phyloP scores from a whole-genome alignment of 2,797 vertebrate species.

The Scolopax rusticola region DNA sequence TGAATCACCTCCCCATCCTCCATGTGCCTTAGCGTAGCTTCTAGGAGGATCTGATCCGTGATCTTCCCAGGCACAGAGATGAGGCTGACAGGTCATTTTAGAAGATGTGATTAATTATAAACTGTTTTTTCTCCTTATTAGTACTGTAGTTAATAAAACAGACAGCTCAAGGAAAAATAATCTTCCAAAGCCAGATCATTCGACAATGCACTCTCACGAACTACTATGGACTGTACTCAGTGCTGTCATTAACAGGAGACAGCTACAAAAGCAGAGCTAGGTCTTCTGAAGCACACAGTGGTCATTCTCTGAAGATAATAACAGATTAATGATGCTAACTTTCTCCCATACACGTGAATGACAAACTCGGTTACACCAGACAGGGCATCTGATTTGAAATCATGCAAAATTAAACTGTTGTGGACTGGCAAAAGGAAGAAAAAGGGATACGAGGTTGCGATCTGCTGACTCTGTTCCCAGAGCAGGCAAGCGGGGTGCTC shows the following conservation, averaged over 20 bases:
- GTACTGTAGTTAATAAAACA: background rate
- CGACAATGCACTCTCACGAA: too few relatives aligned
- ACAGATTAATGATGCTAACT: background rate
- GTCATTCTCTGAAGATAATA: background rate
- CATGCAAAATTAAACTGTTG: background rate
- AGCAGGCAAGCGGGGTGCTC: background rate
- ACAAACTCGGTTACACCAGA: background rate
- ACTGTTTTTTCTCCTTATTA: background rate
- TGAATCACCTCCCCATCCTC: background rate
- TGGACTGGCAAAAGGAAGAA: background rate
- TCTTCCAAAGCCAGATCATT: background rate
- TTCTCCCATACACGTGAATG: background rate
- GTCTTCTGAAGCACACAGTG: background rate
- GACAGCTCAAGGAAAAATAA: background rate
- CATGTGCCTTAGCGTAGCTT: background rate
- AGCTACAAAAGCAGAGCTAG: background rate
- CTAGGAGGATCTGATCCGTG: background rate
- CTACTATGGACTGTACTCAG: background rate
- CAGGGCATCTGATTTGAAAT: background rate
- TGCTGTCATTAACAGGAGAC: background rate
- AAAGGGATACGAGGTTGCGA: fast-evolving
- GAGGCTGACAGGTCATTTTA: background rate
- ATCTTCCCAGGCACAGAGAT: background rate
- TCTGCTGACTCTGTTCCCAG: background rate
- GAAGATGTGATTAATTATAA: background rate